Percentiles rank a stretch among this genome's conserved stretches.
Evolutionary conservation across 2,797 vertebrate genomes (phyloP).

Genomic region (Bryconaethiops microstoma): DNA sequence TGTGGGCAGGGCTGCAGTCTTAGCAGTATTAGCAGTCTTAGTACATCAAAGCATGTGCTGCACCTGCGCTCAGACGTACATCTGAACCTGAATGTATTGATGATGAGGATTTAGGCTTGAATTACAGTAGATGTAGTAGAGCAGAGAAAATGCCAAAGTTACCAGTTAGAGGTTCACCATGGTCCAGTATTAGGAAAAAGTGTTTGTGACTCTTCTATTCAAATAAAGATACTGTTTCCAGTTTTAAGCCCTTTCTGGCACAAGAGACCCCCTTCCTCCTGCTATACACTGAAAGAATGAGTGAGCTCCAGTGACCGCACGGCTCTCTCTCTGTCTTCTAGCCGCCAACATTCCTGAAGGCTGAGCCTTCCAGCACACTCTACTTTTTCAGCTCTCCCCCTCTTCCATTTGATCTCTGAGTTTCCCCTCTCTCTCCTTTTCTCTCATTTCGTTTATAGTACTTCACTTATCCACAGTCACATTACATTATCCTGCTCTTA

Average conservation of each 20-base stretch:
- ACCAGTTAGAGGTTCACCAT: not conserved
- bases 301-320: slow-evolving; percentile 75
- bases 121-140: not conserved
- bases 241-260: slow-evolving; percentile 53
- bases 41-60: too few relatives aligned
- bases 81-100: too few relatives aligned
- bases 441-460: slow-evolving; percentile 5
- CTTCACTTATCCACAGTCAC: not conserved
- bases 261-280: slow-evolving; percentile 62
- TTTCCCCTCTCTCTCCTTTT: slow-evolving; percentile 1
- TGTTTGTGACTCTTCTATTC: not conserved
- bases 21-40: too few relatives aligned
- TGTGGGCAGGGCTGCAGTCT: too few relatives aligned
- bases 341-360: slow-evolving; percentile 83
- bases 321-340: slow-evolving; percentile 68
- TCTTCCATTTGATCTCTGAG: slow-evolving; percentile 36
- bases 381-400: slow-evolving; percentile 46
- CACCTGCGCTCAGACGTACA: too few relatives aligned
- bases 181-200: not conserved
- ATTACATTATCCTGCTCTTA: not conserved
- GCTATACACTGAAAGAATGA: slow-evolving; percentile 73
- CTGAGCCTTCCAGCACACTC: slow-evolving; percentile 69
- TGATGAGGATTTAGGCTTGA: too few relatives aligned
- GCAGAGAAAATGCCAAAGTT: not conserved
- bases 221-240: not conserved